Percentiles rank a stretch among this genome's conserved stretches.
These are phyloP conservation scores for Orthosia incerta DNA, from an alignment of 2,888 invertebrate genomes.

Conservation along the genomic window DNA sequence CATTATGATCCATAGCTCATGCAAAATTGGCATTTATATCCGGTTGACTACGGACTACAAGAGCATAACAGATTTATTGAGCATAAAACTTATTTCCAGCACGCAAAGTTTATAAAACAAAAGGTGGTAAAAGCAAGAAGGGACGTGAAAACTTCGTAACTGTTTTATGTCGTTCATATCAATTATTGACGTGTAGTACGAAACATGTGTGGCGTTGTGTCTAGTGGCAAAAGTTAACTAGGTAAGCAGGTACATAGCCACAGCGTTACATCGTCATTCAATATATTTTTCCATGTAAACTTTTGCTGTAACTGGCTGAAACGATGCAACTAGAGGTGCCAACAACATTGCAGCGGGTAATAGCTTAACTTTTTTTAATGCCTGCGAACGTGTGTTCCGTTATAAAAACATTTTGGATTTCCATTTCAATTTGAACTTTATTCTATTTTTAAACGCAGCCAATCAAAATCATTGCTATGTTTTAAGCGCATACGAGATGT, in stretches of 20 bases:
- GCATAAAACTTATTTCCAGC: slow-evolving; percentile 57
- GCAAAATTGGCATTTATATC: slow-evolving; percentile 52
- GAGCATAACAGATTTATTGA: slow-evolving; percentile 51
- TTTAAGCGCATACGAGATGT: slow-evolving; percentile 20
- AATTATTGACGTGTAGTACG: slow-evolving; percentile 61
- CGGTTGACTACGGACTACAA: slow-evolving; percentile 33
- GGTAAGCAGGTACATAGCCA: slow-evolving; percentile 2
- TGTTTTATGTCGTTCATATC: slow-evolving; percentile 64
- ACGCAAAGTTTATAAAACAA: slow-evolving; percentile 67
- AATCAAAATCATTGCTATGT: slow-evolving; percentile 22
- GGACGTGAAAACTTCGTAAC: slow-evolving; percentile 59
- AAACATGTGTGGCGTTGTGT: slow-evolving; percentile 46
- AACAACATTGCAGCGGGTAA: slow-evolving; percentile 34
- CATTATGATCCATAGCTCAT: slow-evolving; percentile 40
- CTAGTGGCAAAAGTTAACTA: slow-evolving; percentile 32
- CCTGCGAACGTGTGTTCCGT: slow-evolving; percentile 24
- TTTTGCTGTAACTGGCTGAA: slow-evolving; percentile 35
- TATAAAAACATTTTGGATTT: slow-evolving; percentile 21
- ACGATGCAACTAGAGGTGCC: slow-evolving; percentile 48
- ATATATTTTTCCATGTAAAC: slow-evolving; percentile 47
- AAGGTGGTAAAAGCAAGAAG: slow-evolving; percentile 58
- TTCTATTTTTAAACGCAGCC: slow-evolving; percentile 17
- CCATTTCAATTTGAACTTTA: slow-evolving; percentile 15
- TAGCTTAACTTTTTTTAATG: slow-evolving; percentile 33
- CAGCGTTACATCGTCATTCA: slow-evolving; percentile 25